Evolutionary conservation across 2,888 invertebrate species (phyloP).

Genomic region (Gymnoscelis rufifasciata): DNA sequence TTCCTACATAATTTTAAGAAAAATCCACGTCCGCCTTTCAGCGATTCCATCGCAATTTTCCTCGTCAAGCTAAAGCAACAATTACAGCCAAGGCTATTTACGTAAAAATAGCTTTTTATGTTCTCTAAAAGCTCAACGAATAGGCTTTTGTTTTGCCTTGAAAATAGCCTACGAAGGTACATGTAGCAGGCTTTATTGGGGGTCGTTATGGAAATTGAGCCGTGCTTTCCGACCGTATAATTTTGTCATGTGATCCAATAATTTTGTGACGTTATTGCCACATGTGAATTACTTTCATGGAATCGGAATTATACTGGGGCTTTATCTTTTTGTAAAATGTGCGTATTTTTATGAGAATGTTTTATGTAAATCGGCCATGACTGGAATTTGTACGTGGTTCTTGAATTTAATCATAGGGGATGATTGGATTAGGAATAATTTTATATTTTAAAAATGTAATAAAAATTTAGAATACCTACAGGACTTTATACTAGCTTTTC

Average conservation of each 20-base stretch:
- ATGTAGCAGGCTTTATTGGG: conserved; percentile 35
- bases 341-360: conserved; percentile 2
- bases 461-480: too few species aligned
- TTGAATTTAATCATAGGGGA: not conserved
- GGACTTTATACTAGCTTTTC: too few species aligned
- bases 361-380: not conserved
- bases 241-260: conserved; percentile 43
- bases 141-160: not conserved
- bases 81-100: not conserved
- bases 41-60: too few species aligned
- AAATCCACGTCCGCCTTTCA: too few species aligned
- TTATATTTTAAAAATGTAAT: too few species aligned
- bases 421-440: not conserved
- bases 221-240: conserved; percentile 41
- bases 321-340: conserved; percentile 23
- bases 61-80: too few species aligned
- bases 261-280: conserved; percentile 39
- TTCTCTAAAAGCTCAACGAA: not conserved
- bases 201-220: conserved; percentile 49
- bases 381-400: not conserved
- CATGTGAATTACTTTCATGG: conserved; percentile 34
- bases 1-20: not conserved
- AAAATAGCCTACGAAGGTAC: conserved; percentile 3
- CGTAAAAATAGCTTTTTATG: not conserved
- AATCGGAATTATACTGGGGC: conserved; percentile 22